Percentiles rank a stretch among this genome's conserved stretches.
Conservation (phyloP, 1,140 invertebrate species). For the Caenorhabditis latens region DNA sequence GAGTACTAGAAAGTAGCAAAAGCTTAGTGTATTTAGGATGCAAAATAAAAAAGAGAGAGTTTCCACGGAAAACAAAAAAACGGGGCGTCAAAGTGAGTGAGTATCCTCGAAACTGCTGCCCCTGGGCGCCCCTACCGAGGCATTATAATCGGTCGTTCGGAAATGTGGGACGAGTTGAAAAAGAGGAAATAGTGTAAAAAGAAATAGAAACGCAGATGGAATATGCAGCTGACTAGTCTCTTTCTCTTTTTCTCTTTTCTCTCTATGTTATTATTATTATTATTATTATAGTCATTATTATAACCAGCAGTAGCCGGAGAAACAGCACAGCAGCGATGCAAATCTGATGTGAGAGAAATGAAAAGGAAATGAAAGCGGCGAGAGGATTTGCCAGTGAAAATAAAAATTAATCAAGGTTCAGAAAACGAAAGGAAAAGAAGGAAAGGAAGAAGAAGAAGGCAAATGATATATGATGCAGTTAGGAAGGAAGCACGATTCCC, state of each 20-base stretch:
- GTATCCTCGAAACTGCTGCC: background rate
- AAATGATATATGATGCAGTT: conserved; percentile 42
- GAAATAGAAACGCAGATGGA: background rate
- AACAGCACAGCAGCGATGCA: background rate
- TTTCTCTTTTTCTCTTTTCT: background rate
- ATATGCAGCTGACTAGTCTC: conserved; percentile 28
- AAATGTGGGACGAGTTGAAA: conserved; percentile 47
- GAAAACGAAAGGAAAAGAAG: conserved; percentile 16
- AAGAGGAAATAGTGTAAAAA: conserved; percentile 2
- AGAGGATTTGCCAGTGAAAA: conserved; percentile 30
- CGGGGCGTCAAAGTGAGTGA: background rate
- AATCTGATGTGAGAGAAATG: conserved; percentile 34
- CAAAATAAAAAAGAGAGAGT: background rate
- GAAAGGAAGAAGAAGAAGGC: background rate
- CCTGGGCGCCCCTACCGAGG: background rate
- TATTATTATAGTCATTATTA: conserved; percentile 50
- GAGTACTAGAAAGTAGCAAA: conserved; percentile 9
- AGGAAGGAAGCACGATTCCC: conserved; percentile 37
- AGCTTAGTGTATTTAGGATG: background rate
- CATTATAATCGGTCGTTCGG: conserved; percentile 53
- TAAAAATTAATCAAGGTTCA: conserved; percentile 51
- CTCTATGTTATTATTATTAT: conserved; percentile 38
- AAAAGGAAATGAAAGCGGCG: background rate
- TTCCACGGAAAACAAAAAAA: background rate
- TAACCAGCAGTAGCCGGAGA: conserved; percentile 12